phyloP scores from a whole-genome alignment of 2,797 vertebrate species.

The Coregonus suidteri region DNA sequence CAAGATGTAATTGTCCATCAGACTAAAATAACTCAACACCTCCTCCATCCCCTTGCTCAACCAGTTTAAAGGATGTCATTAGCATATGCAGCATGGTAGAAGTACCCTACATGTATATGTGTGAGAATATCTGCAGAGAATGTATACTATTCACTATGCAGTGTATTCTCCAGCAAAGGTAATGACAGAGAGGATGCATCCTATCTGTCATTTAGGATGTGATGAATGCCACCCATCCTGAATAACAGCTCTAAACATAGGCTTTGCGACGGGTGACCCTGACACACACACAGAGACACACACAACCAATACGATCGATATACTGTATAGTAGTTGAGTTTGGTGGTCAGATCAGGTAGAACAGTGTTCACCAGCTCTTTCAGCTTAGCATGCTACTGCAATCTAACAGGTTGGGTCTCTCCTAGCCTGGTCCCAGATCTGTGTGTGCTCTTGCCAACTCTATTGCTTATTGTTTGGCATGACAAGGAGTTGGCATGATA shows the following conservation, averaged over 20 bases:
- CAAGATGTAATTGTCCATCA: not conserved
- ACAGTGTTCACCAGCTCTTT: not conserved
- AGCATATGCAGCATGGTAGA: not conserved
- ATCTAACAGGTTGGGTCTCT: not conserved
- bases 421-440: not conserved
- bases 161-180: constrained; percentile 47
- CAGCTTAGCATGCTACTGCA: not conserved
- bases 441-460: no score
- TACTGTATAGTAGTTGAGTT: not conserved
- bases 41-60: not conserved
- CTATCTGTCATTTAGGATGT: no score
- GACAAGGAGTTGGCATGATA: no score
- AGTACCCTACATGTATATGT: not conserved
- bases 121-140: constrained; percentile 4
- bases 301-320: not conserved
- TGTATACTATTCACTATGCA: constrained; percentile 48
- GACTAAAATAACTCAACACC: not conserved
- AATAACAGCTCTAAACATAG: no score
- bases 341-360: not conserved
- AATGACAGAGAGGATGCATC: constrained; percentile 42
- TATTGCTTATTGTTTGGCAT: no score
- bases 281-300: not conserved
- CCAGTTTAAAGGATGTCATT: not conserved
- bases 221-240: no score
- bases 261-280: no score